Base-by-base conservation (phyloP, 2,888 invertebrate genomes). In the Callyntrura guangdongensis region DNA sequence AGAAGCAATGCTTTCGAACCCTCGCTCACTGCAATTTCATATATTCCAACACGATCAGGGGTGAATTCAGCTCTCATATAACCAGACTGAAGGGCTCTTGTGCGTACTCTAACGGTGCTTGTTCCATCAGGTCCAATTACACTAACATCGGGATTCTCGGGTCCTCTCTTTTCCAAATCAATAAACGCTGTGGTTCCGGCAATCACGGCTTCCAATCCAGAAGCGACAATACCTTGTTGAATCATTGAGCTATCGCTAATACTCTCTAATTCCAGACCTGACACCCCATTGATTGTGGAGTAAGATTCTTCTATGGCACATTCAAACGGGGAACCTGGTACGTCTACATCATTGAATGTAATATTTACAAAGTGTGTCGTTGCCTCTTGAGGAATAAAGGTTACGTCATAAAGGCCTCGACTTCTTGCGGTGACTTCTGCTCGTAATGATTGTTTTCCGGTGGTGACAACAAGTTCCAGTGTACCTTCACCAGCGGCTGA, bases 401-500 rank as follows among this genome's bases (percentile, higher is more conserved):
- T 98, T 1, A 98, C 98, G 94, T 98, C 98, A 94, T 98, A 98
- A 0, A 98, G 96, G 0, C 98, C 98, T 36, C 98, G 96, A 1
- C 98, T 98, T 94, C 98, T 97, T 4, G 98, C 98, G 0, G 97
- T 97, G 20, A 98, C 98, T 96, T 98, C 96, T 0, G 98, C 98
- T 95, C 98, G 98, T 1, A 98, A 98, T 1, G 98, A 98, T 84
- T 98, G 97, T 20, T 98, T 97, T 93, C 97, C 97, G 0, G 98
- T 98, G 77, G 98, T 98, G 0, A 99, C 98, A 0, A 98, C 98
- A 17, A 99, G 95, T 94, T 98, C 98, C 3, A 98, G 95, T 0
- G 98, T 98, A 0, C 99, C 99, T 95, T 98, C 98, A 0, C 99
- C 99, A 1, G 99, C 99, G 94, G 98, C 98, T 0, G 98, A 98